Base-by-base conservation (phyloP, 2,113 vertebrate genomes). In the Chiloscyllium plagiosum region DNA sequence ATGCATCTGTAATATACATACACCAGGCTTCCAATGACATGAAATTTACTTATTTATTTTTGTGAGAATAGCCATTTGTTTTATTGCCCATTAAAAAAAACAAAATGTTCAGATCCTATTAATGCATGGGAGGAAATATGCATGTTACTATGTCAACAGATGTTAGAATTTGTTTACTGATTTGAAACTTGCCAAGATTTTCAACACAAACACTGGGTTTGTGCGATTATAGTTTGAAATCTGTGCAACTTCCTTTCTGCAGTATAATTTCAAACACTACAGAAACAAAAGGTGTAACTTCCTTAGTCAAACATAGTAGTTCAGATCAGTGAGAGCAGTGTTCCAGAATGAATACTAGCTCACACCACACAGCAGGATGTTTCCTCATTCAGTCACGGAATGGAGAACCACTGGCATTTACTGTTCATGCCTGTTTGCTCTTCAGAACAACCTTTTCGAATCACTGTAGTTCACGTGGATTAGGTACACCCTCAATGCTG, bases 191-290 rank as follows among this genome's bases (percentile, higher is more conserved):
- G 56, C 89, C 89, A 93, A 93, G 19, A 93, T 66, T 65, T 65
- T 24, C 7, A 61, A 33, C 33, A 50, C 66, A 33, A 95, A 95
- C 93, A 70, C 13, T 20, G 93, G 37, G 22, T 72, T 95, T n/a
- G 69, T 76, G 69, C 33, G 69, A 72, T 76, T 72, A 50, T 72
- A 50, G 26, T 90, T 90, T 90, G 87, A 15, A 90, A 61, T 12
- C 56, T 90, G 12, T 95, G 69, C 17, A 93, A 95, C 42, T 72
- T 72, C 68, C 94, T 72, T 72, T 70, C 69, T 95, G 94, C 68
- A 70, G 20, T 26, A 70, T 1, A 70, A 69, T 94, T 94, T 50
- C 24, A 72, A 95, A 95, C 37, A 22, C 24, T 42, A 37, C n/a
- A 72, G 68, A 47, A 69, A 95, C 94, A 95, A 95, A 66, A n/a